Evolutionary conservation across 1,140 invertebrate species (phyloP).

Genomic region (Drosophila sp.): DNA sequence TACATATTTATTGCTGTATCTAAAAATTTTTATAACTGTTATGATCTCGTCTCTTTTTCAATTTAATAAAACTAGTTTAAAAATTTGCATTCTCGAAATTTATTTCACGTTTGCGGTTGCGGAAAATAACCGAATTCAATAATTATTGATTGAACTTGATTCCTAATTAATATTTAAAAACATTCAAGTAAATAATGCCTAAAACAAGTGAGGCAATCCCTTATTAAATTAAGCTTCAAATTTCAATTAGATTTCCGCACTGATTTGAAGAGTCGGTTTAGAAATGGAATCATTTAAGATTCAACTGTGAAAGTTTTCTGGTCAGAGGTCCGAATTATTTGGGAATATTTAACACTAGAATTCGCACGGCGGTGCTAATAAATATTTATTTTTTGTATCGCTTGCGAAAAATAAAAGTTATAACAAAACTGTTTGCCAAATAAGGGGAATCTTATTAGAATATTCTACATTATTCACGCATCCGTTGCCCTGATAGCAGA

Average conservation of each 20-base stretch:
- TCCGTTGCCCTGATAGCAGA: conserved; percentile 4
- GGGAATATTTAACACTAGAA: background rate
- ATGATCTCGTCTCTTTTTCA: background rate
- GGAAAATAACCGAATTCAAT: background rate
- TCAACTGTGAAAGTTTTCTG: background rate
- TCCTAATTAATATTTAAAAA: background rate
- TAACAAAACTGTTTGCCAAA: background rate
- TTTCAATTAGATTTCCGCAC: background rate
- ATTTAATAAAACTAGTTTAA: background rate
- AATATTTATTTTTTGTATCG: conserved; percentile 3
- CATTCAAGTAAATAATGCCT: too few species aligned
- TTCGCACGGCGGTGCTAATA: conserved; percentile 32
- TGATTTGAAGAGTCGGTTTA: background rate
- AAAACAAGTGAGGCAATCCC: too few species aligned
- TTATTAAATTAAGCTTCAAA: background rate
- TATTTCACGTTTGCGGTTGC: background rate
- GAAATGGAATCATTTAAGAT: background rate
- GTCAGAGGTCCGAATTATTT: background rate
- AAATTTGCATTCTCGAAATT: too few species aligned
- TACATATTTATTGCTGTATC: conserved; percentile 4
- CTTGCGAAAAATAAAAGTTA: background rate
- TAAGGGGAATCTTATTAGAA: background rate
- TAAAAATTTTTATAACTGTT: background rate
- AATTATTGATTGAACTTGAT: too few species aligned
- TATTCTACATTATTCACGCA: background rate